These are phyloP conservation scores for Diarsia mendica DNA, from an alignment of 2,888 invertebrate species.

Conservation along the genomic window DNA sequence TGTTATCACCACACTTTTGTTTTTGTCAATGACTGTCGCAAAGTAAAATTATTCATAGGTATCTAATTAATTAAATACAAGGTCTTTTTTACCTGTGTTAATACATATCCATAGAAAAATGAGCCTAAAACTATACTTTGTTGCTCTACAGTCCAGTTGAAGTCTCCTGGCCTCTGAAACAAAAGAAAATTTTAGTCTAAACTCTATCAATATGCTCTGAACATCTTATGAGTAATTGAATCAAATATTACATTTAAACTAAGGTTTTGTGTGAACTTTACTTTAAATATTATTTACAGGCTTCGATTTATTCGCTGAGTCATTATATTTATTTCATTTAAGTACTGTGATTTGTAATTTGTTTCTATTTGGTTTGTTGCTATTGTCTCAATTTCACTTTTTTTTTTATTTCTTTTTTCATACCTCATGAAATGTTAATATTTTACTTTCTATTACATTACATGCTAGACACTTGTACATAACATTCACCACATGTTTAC, in stretches of 20 bases:
- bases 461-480: background rate
- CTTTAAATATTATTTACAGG: background rate
- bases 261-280: background rate
- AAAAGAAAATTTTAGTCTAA: conserved; percentile 47
- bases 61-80: background rate
- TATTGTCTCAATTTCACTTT: too few species aligned
- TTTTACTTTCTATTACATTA: background rate
- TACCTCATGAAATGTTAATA: background rate
- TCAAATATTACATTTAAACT: background rate
- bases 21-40: conserved; percentile 6
- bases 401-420: too few species aligned
- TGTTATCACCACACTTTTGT: conserved; percentile 11
- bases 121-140: conserved; percentile 95
- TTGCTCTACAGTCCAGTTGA: conserved; percentile 94
- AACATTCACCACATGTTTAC: conserved; percentile 31
- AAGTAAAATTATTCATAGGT: conserved; percentile 13
- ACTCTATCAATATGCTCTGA: background rate
- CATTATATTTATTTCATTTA: background rate
- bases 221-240: background rate
- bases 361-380: too few species aligned
- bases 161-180: conserved; percentile 92
- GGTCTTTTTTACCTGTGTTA: conserved; percentile 92
- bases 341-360: background rate
- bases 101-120: conserved; percentile 95
- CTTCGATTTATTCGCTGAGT: background rate